Base-by-base conservation (phyloP, 2,113 vertebrate genomes). In the Aix galericulata region DNA sequence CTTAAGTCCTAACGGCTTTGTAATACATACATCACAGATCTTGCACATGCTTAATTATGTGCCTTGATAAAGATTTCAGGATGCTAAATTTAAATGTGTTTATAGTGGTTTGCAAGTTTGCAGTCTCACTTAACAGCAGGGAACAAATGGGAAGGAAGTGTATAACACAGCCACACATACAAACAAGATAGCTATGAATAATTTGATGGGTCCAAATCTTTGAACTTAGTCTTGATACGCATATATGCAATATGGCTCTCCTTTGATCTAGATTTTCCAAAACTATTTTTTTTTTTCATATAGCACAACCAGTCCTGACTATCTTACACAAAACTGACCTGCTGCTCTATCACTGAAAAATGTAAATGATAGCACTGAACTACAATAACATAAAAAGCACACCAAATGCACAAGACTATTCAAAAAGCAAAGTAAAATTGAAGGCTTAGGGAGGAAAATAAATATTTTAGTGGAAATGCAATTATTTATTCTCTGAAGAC, bases 401-500 rank as follows among this genome's bases (percentile, higher is more conserved):
- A 62, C 13, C 6, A 71, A 74, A 75, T 27, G 16, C 32, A 83
- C 22, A 67, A 55, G 25, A 32, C 12, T 60, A 26, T 34, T 59
- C 52, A 25, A 82, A 82, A 89, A 73, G 8, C 55, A 76, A 77
- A 88, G 85, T 42, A 29, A 74, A 77, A 59, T 32, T 32, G 67
- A 82, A 58, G 55, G 53, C 53, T 87, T 46, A 11, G 23, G 16
- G 11, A 86, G 17, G 8, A 32, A 91, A 85, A 82, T 91, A 82
- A 96, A 85, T 88, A 95, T 94, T 95, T 95, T 8, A 95, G 77
- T 83, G 56, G 38, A 46, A 75, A 80, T 44, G 36, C 74, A 88
- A 74, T 85, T 77, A 91, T 84, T 94, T 86, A 77, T 81, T 93
- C 72, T 91, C 88, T 29, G 50, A 80, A 94, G 82, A 62, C n/a